Conservation (phyloP, 1,140 invertebrate species). For the Drosophila jambulina region DNA sequence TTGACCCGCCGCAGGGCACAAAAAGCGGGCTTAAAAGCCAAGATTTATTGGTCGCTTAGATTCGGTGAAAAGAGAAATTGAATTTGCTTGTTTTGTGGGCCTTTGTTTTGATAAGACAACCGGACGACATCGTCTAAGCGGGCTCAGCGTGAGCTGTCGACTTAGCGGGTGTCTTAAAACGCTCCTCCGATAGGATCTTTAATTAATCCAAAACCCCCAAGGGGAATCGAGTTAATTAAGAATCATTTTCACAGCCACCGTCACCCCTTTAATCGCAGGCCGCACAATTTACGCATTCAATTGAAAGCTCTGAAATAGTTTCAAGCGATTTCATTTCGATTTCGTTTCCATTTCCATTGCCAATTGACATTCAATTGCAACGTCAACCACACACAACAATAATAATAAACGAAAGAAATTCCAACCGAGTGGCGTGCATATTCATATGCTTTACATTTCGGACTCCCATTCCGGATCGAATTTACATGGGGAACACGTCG, state of each 20-base stretch:
- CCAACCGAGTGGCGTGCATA: constrained; percentile 65
- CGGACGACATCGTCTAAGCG: constrained; percentile 30
- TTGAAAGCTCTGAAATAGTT: constrained; percentile 41
- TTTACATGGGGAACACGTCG: constrained; percentile 74
- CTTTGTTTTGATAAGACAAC: constrained; percentile 47
- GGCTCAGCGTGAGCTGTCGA: constrained; percentile 35
- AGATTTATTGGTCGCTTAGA: constrained; percentile 67
- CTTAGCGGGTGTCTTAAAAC: constrained; percentile 17
- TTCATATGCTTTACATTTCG: constrained; percentile 62
- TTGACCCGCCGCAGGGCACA: constrained; percentile 52
- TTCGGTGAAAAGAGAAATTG: constrained; percentile 62
- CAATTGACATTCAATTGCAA: constrained; percentile 76
- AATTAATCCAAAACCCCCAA: constrained; percentile 27
- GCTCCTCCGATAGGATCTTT: constrained; percentile 38
- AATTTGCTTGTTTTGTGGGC: constrained; percentile 48
- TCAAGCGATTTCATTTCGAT: constrained; percentile 59
- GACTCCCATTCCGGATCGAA: constrained; percentile 26
- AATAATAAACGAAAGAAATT: constrained; percentile 62
- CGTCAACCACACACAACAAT: constrained; percentile 37
- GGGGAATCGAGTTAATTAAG: constrained; percentile 14
- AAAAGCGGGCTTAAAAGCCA: constrained; percentile 42
- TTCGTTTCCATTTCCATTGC: constrained; percentile 59
- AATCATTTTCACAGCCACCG: constrained; percentile 7
- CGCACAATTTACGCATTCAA: constrained; percentile 31
- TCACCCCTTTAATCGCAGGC: constrained; percentile 1